Conservation (phyloP, 2,113 vertebrate genomes). For the Oreochromis tanganicae region DNA sequence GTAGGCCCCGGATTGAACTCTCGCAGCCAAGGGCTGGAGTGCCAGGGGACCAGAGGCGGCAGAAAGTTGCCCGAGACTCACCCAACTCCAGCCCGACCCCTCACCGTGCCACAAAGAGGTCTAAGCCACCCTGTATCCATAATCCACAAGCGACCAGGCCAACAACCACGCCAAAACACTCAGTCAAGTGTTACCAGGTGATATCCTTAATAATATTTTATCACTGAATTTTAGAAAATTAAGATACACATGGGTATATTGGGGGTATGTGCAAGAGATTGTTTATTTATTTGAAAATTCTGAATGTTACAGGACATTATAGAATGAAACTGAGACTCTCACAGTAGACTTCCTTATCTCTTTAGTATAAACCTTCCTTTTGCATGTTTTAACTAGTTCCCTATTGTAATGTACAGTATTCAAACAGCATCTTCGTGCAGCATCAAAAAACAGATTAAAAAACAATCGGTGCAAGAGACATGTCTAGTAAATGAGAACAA, state of each 20-base stretch:
- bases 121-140: not conserved
- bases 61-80: not conserved
- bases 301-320: not conserved
- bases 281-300: not conserved
- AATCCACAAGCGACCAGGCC: not conserved
- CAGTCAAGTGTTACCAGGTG: not conserved
- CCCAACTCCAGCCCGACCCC: not conserved
- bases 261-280: not conserved
- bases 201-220: not conserved
- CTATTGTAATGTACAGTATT: not conserved
- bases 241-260: not conserved
- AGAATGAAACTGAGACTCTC: not conserved
- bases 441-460: not conserved
- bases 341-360: not conserved
- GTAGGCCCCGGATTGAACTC: fast-evolving
- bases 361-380: not conserved
- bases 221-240: not conserved
- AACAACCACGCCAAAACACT: not conserved
- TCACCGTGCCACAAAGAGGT: not conserved
- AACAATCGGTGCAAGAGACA: not conserved
- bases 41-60: not conserved
- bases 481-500: not conserved
- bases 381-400: not conserved
- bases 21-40: not conserved
- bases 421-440: not conserved